Evolutionary conservation across 2,113 vertebrate genomes (phyloP).

Genomic region (Lasiurus cinereus): DNA sequence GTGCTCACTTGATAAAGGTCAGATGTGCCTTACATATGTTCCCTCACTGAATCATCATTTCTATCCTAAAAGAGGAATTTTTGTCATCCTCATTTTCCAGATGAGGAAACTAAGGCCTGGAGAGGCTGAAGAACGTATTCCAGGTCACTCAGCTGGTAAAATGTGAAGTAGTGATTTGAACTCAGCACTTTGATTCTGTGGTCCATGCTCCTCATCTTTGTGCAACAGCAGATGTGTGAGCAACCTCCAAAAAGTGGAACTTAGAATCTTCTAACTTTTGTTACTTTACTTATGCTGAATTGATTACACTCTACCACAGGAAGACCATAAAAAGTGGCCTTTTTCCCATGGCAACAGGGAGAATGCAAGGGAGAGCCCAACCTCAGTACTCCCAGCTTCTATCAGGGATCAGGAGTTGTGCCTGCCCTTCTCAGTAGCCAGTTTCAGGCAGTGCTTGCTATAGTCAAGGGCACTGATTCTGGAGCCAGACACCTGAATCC

Average conservation of each 20-base stretch:
- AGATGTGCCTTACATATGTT: not conserved
- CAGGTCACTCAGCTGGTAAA: not conserved
- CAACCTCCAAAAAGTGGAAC: not conserved
- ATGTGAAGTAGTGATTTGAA: not conserved
- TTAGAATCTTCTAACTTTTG: not conserved
- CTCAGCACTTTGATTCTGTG: not conserved
- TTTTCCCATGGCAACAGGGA: not conserved
- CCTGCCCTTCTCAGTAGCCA: not conserved
- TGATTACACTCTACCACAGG: not conserved
- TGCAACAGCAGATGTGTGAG: not conserved
- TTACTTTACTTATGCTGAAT: not conserved
- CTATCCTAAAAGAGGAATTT: not conserved
- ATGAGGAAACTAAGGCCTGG: not conserved
- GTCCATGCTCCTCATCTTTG: not conserved
- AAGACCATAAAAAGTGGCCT: not conserved
- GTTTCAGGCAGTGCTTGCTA: not conserved
- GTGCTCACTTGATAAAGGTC: not conserved
- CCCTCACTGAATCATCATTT: not conserved
- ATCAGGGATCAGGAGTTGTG: not conserved
- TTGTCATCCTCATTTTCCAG: not conserved
- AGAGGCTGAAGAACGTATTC: not conserved
- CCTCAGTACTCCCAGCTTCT: rapidly evolving
- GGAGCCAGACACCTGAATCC: not conserved
- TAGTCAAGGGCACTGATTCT: not conserved
- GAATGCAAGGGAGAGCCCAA: not conserved